These are phyloP conservation scores for Vulpes vulpes DNA, from an alignment of 2,113 vertebrate genomes.

Conservation along the genomic window DNA sequence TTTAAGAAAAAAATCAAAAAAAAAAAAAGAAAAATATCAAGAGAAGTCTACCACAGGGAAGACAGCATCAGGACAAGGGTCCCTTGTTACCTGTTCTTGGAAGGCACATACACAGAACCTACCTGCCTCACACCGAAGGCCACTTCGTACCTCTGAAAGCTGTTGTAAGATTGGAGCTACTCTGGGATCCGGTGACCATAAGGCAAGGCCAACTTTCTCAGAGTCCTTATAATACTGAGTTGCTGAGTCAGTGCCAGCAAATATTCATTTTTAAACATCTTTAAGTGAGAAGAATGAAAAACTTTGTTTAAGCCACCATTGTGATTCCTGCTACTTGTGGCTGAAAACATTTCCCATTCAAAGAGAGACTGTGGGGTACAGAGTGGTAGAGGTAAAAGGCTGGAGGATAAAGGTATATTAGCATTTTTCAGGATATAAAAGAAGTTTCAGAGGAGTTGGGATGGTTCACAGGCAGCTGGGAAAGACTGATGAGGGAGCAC, in stretches of 20 bases:
- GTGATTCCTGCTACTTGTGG: neutral
- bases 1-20: neutral
- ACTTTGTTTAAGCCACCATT: neutral
- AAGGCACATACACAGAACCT: neutral
- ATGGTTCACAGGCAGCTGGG: neutral
- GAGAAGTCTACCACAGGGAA: neutral
- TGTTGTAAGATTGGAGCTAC: accelerated
- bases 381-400: neutral
- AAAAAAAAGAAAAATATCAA: neutral
- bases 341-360: neutral
- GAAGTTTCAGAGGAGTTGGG: neutral
- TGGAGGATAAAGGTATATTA: neutral
- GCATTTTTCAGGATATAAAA: neutral
- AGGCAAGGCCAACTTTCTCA: neutral
- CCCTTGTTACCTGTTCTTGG: neutral
- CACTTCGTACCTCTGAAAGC: neutral
- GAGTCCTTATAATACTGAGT: neutral
- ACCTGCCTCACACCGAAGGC: neutral
- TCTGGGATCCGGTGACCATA: neutral
- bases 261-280: neutral
- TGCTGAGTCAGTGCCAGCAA: neutral
- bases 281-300: neutral
- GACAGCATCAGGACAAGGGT: neutral
- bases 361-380: neutral
- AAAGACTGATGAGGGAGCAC: neutral